Conservation (phyloP, 2,888 invertebrate species). For the Drosophila quinaria region DNA sequence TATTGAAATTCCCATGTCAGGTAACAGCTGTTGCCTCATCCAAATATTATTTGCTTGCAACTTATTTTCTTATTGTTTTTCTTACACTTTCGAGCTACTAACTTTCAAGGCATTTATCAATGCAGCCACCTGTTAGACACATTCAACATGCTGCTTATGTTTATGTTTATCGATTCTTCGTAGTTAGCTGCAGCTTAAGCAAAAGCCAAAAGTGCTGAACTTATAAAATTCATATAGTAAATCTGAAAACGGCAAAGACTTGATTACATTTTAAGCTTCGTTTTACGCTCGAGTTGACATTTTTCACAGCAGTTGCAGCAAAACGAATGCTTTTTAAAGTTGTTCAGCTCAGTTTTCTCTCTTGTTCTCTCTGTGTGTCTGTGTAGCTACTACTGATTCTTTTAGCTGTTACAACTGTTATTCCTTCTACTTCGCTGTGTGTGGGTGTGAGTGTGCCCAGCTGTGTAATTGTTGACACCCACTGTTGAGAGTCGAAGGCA, state of each 20-base stretch:
- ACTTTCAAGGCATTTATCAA: slow-evolving; percentile 29
- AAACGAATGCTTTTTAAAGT: slow-evolving; percentile 49
- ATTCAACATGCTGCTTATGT: slow-evolving; percentile 64
- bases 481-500: slow-evolving; percentile 62
- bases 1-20: not conserved
- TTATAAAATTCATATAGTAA: slow-evolving; percentile 44
- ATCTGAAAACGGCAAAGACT: slow-evolving; percentile 29
- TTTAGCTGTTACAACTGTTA: slow-evolving; percentile 52
- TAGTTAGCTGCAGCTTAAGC: slow-evolving; percentile 23
- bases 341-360: slow-evolving; percentile 36
- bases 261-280: slow-evolving; percentile 57
- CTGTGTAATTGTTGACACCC: slow-evolving; percentile 78
- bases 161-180: slow-evolving; percentile 58
- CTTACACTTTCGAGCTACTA: slow-evolving; percentile 12
- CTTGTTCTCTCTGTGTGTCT: slow-evolving; percentile 17
- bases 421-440: slow-evolving; percentile 49
- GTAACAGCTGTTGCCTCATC: no score
- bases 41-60: not conserved
- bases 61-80: no score
- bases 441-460: slow-evolving; percentile 58
- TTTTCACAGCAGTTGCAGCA: slow-evolving; percentile 41
- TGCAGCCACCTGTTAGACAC: slow-evolving; percentile 61
- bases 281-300: slow-evolving; percentile 53
- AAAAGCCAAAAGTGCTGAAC: slow-evolving; percentile 42
- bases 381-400: slow-evolving; percentile 44